phyloP scores from a whole-genome alignment of 2,888 invertebrate species.

The Hirtodrosophila cameraria region DNA sequence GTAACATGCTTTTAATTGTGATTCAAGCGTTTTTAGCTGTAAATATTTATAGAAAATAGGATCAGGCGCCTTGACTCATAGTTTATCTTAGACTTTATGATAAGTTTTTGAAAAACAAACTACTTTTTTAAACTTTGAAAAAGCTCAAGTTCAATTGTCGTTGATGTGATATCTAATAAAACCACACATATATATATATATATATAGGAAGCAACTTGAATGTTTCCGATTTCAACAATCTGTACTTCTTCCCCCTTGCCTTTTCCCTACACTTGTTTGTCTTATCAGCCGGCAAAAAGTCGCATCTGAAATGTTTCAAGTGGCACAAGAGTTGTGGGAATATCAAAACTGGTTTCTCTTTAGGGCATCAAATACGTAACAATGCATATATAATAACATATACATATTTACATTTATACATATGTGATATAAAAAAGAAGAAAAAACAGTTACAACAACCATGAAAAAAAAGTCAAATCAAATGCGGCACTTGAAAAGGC shows the following conservation, averaged over 20 bases:
- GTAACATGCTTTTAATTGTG: not conserved
- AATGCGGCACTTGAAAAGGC: slow-evolving; percentile 64
- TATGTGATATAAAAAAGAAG: slow-evolving; percentile 38
- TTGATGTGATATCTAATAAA: not conserved
- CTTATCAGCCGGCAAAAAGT: slow-evolving; percentile 37
- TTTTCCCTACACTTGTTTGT: not conserved
- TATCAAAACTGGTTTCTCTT: slow-evolving; percentile 67
- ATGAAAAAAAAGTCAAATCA: slow-evolving; percentile 56
- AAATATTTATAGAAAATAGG: not conserved
- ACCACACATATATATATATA: not conserved
- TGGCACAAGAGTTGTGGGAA: slow-evolving; percentile 59
- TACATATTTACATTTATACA: not conserved
- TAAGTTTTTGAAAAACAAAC: not conserved
- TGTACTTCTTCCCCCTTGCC: not conserved
- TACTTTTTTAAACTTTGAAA: no score
- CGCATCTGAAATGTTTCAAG: slow-evolving; percentile 48
- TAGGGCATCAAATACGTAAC: slow-evolving; percentile 74
- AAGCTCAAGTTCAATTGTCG: not conserved
- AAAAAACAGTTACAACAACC: slow-evolving; percentile 24
- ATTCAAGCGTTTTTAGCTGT: slow-evolving; percentile 2
- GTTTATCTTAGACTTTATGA: not conserved
- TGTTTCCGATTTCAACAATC: slow-evolving; percentile 32
- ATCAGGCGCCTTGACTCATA: not conserved
- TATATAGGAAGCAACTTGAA: slow-evolving; percentile 6
- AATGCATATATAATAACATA: slow-evolving; percentile 34